Conservation (phyloP, 2,888 invertebrate species). For the Meteorus cinctellus region DNA sequence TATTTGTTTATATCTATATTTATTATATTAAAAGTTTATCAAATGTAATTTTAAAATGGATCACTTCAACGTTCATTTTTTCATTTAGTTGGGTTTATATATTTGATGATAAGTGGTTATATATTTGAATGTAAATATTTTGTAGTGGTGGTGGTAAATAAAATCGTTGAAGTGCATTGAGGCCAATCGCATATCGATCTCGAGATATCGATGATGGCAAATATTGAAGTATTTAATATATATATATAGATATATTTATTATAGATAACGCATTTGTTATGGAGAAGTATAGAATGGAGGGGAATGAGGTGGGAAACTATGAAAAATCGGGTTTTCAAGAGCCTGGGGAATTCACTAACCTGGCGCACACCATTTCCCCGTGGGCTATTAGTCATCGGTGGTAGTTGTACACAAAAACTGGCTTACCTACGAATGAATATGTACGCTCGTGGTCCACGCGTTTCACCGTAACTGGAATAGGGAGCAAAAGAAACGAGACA, state of each 20-base stretch:
- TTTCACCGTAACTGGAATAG: conserved; percentile 38
- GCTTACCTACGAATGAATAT: conserved; percentile 61
- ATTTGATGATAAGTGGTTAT: conserved; percentile 1
- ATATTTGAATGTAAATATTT: conserved; percentile 8
- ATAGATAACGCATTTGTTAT: conserved; percentile 28
- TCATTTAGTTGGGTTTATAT: not conserved
- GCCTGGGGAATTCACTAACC: conserved; percentile 53
- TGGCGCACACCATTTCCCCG: conserved; percentile 52
- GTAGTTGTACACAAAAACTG: conserved; percentile 58
- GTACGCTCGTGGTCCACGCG: conserved; percentile 41
- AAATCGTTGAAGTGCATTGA: not conserved
- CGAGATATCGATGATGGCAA: conserved; percentile 51
- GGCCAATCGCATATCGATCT: conserved; percentile 54
- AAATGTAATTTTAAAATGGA: not conserved
- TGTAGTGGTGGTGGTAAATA: not conserved
- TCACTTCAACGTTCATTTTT: not conserved
- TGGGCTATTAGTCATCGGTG: conserved; percentile 65
- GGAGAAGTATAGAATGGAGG: not conserved
- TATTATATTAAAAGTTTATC: not conserved
- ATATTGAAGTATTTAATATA: conserved; percentile 35
- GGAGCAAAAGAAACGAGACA: conserved; percentile 26
- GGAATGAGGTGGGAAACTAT: conserved; percentile 55
- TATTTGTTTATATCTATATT: not conserved
- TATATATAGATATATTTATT: not conserved
- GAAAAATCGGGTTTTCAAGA: conserved; percentile 63